phyloP scores from a whole-genome alignment of 2,113 vertebrate species.

The Anthoscopus minutus region DNA sequence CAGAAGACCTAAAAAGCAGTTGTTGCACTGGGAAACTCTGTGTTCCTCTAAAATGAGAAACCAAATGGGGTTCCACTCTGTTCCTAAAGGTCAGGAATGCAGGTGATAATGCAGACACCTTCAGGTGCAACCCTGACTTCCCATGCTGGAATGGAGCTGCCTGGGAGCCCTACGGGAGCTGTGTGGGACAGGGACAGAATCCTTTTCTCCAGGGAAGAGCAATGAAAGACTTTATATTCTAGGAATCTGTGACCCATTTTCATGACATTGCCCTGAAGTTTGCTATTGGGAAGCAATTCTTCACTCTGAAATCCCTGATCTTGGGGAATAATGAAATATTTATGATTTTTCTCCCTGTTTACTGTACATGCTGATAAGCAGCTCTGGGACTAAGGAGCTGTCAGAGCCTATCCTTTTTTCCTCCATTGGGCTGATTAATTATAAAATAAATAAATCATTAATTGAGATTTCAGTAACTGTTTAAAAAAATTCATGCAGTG shows the following conservation, averaged over 20 bases:
- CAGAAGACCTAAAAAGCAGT: neutral
- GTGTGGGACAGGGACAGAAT: fast-evolving
- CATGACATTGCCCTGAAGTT: neutral
- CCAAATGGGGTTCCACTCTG: neutral
- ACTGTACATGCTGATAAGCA: conserved; percentile 25
- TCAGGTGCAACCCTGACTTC: neutral
- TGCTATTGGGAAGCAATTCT: conserved; percentile 19
- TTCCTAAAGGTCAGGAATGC: neutral
- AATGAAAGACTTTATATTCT: neutral
- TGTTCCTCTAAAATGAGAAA: neutral
- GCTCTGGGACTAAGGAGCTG: neutral
- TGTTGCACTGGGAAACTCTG: neutral
- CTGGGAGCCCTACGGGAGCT: neutral
- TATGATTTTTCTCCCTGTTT: conserved; percentile 34
- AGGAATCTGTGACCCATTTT: neutral
- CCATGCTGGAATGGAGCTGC: neutral
- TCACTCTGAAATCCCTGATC: conserved; percentile 40
- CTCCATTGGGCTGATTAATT: conserved; percentile 6
- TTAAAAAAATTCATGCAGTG: neutral
- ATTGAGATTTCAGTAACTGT: conserved; percentile 22
- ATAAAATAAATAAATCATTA: conserved; percentile 35
- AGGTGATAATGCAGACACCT: neutral
- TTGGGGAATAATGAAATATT: conserved; percentile 14
- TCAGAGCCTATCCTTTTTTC: neutral
- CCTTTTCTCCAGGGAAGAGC: neutral